Base-by-base conservation (phyloP, 1,140 invertebrate species). In the Melipona quadrifasciata region DNA sequence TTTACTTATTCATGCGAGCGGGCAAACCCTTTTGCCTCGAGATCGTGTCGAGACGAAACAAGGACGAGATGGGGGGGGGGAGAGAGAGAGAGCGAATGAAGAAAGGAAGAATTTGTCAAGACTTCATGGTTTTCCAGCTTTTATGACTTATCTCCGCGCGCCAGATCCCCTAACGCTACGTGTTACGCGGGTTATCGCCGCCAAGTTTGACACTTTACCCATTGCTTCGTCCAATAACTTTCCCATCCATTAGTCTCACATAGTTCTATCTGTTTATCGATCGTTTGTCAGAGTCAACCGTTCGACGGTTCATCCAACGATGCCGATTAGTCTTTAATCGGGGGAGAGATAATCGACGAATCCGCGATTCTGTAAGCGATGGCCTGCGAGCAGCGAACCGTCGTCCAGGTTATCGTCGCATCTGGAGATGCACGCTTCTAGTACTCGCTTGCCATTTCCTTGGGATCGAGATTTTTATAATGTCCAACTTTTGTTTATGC, bases 1-100 rank as follows among this genome's bases (percentile, higher is more conserved):
- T 31, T 75, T 75, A 75, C 31, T 75, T 53, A 31, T 68, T 74
- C 78, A 47, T 74, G 34, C 68, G 12, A 27, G 70, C 19, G 53
- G 10, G 21, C 16, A n/a, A 39, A 47, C 70, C 70, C 80, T 58
- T 74, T 65, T 10, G 24, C 1, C n/a, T 34, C 19, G 77, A 17
- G 53, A 80, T 71, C n/a, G 61, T 67, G n/a, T 8, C 27, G 64
- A 51, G 39, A 16, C 14, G 16, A 16, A 19, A 8, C 11, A 17
- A 47, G n/a, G n/a, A 71, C n/a, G n/a, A 19, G 67, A 10, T 16
- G 11, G 17, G 4, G 17, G 16, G 34, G 8, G 11, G 19, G 19
- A 17, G 11, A 17, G 4, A 8, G 16, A 21, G 17, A 1, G n/a
- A 64, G 1, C 61, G 61, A 27, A 14, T 14, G 0, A 27, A 27